A percentile compares a stretch with the other conserved stretches of the same genome.
Conservation (phyloP, 2,888 invertebrate genomes). For the Altica lythri region DNA sequence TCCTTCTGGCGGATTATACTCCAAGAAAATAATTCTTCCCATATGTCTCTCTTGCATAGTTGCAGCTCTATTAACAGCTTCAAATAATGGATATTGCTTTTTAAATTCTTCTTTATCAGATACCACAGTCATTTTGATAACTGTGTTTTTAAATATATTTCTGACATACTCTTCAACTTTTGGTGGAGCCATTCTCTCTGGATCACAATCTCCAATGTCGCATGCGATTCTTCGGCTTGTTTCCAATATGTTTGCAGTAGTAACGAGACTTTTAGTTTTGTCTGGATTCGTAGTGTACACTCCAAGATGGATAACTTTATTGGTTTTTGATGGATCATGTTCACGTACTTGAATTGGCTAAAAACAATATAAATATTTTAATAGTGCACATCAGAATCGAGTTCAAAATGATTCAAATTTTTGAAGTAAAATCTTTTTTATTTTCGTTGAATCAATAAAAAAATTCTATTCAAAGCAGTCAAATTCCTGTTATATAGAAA, state of each 20-base stretch:
- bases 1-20: slow-evolving; percentile 68
- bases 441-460: too few relatives aligned
- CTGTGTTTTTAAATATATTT: slow-evolving; percentile 64
- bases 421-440: too few relatives aligned
- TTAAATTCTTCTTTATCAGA: slow-evolving; percentile 63
- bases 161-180: slow-evolving; percentile 75
- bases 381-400: too few relatives aligned
- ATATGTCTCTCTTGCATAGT: slow-evolving; percentile 68
- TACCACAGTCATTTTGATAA: slow-evolving; percentile 68
- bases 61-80: slow-evolving; percentile 81
- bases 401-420: too few relatives aligned
- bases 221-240: slow-evolving; percentile 71
- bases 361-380: slow-evolving; percentile 34
- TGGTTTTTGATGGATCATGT: slow-evolving; percentile 65
- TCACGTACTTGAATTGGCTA: slow-evolving; percentile 85
- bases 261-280: slow-evolving; percentile 62
- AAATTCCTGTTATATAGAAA: too few relatives aligned
- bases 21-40: slow-evolving; percentile 82
- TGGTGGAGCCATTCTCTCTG: slow-evolving; percentile 88
- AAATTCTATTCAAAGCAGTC: too few relatives aligned
- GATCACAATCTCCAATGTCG: slow-evolving; percentile 82
- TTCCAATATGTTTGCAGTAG: slow-evolving; percentile 71
- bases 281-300: slow-evolving; percentile 63
- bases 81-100: slow-evolving; percentile 82
- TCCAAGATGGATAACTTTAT: slow-evolving; percentile 65